phyloP scores from a whole-genome alignment of 2,888 invertebrate genomes.

The Blastobasis lacticolella region DNA sequence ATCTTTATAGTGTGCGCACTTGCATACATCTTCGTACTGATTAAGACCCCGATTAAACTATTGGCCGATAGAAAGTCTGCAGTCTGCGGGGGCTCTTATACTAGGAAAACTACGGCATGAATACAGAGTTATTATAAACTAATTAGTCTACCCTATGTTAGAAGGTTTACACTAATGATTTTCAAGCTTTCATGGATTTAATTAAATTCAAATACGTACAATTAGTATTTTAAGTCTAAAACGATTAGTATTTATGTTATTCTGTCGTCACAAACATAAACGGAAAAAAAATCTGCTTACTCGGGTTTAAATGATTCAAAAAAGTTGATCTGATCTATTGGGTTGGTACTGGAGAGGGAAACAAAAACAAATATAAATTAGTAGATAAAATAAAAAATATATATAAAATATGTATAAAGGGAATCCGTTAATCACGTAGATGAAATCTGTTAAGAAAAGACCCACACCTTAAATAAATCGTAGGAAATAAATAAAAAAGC shows the following conservation, averaged over 20 bases:
- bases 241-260: constrained; percentile 26
- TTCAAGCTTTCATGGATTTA: too few relatives aligned
- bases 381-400: constrained; percentile 20
- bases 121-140: too few relatives aligned
- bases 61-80: too few relatives aligned
- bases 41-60: too few relatives aligned
- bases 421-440: constrained; percentile 26
- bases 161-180: too few relatives aligned
- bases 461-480: constrained; percentile 26
- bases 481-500: too few relatives aligned
- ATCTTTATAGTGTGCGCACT: too few relatives aligned
- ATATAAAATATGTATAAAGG: neutral
- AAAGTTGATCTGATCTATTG: constrained; percentile 74
- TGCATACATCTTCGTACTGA: too few relatives aligned
- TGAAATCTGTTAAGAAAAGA: constrained; percentile 13
- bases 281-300: constrained; percentile 57
- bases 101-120: too few relatives aligned
- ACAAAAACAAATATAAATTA: constrained; percentile 50
- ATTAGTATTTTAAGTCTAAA: constrained; percentile 18
- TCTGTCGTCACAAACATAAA: constrained; percentile 22
- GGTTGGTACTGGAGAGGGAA: constrained; percentile 65
- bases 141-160: too few relatives aligned
- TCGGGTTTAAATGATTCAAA: constrained; percentile 52
- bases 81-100: too few relatives aligned
- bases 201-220: neutral